A percentile compares a stretch with the other conserved stretches of the same genome.
Conservation (phyloP, 2,888 invertebrate genomes). For the Synergus japonicus region DNA sequence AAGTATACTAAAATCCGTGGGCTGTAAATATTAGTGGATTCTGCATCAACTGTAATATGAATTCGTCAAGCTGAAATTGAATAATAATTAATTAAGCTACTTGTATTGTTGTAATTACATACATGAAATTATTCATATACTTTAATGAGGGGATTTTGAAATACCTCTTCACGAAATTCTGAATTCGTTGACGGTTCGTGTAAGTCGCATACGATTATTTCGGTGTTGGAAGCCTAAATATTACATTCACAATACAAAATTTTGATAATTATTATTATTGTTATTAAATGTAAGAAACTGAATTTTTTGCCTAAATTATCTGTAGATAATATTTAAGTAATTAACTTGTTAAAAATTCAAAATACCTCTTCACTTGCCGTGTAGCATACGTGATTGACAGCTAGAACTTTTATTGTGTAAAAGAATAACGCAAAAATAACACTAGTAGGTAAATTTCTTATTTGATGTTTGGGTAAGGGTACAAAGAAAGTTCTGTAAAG, state of each 20-base stretch:
- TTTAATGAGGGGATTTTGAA: not conserved
- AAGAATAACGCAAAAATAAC: not conserved
- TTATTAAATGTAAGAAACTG: too few relatives aligned
- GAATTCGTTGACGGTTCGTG: not conserved
- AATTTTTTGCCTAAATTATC: too few relatives aligned
- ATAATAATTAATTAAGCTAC: too few relatives aligned
- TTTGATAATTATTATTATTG: not conserved
- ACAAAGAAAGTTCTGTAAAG: not conserved
- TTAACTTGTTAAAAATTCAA: too few relatives aligned
- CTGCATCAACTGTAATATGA: not conserved
- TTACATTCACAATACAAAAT: too few relatives aligned
- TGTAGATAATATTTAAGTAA: too few relatives aligned
- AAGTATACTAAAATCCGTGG: not conserved
- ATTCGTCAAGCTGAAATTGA: not conserved
- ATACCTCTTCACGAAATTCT: slow-evolving; percentile 6
- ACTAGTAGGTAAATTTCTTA: too few relatives aligned
- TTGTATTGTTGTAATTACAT: too few relatives aligned
- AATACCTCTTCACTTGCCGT: not conserved
- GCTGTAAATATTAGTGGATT: slow-evolving; percentile 9
- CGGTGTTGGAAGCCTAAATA: not conserved
- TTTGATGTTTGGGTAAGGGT: not conserved
- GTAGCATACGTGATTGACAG: not conserved
- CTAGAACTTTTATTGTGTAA: not conserved
- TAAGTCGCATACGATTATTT: not conserved
- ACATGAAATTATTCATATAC: not conserved